These are phyloP conservation scores for Semicossyphus pulcher DNA, from an alignment of 2,113 vertebrate genomes.

Conservation along the genomic window DNA sequence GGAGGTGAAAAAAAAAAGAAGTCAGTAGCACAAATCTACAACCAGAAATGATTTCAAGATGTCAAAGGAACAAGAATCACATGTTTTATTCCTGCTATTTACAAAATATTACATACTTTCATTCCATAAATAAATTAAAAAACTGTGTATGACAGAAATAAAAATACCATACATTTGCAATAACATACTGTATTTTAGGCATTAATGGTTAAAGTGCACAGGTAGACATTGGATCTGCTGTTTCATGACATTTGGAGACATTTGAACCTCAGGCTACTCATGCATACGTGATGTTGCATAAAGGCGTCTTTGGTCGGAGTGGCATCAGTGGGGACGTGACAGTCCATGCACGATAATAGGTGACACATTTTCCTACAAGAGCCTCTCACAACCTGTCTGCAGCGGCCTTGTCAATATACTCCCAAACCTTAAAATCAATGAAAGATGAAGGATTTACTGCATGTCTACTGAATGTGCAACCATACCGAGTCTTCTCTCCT, in stretches of 20 bases:
- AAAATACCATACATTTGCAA: constrained; percentile 33
- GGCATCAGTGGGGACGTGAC: too few species aligned
- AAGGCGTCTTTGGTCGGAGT: constrained; percentile 65
- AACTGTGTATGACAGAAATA: constrained; percentile 53
- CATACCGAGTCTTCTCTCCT: constrained; percentile 29
- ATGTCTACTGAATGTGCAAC: constrained; percentile 64
- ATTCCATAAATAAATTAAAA: constrained; percentile 54
- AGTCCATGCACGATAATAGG: too few species aligned
- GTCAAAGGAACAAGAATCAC: constrained; percentile 58
- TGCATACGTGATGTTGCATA: constrained; percentile 46
- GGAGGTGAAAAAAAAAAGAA: too few species aligned
- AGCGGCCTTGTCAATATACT: constrained; percentile 11
- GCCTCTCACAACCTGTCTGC: constrained; percentile 44
- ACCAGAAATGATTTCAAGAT: constrained; percentile 1
- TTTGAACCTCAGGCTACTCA: constrained; percentile 56
- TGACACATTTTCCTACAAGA: constrained; percentile 27
- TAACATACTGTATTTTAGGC: constrained; percentile 62
- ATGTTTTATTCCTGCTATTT: constrained; percentile 73
- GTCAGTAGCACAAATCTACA: too few species aligned
- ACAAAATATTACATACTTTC: constrained; percentile 72
- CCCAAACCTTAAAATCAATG: constrained; percentile 10
- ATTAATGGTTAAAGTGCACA: constrained; percentile 78
- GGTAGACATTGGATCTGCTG: constrained; percentile 69
- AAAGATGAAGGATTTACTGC: constrained; percentile 20
- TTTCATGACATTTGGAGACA: constrained; percentile 49